phyloP scores from a whole-genome alignment of 2,888 invertebrate genomes.

The Nysson spinosus region DNA sequence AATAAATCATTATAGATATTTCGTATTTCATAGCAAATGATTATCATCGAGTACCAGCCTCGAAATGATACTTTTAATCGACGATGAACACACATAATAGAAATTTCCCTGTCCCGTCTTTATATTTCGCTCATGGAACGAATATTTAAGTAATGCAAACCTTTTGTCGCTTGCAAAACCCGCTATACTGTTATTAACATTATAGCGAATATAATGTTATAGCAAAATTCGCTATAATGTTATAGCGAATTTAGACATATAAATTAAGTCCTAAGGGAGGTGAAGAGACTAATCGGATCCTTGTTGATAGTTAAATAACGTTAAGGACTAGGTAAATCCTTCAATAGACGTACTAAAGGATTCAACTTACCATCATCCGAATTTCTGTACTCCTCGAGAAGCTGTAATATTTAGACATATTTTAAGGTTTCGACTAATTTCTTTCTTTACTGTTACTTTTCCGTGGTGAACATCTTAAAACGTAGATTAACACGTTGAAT shows the following conservation, averaged over 20 bases:
- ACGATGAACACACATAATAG: conserved; percentile 35
- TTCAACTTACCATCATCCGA: conserved; percentile 79
- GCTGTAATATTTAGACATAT: conserved; percentile 74
- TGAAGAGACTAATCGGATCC: conserved; percentile 18
- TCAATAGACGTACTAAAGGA: conserved; percentile 79
- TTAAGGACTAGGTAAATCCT: conserved; percentile 46
- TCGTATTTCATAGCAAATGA: neutral
- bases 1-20: no score
- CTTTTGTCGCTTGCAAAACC: no score
- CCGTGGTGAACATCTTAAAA: no score
- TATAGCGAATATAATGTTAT: no score
- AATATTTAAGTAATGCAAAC: conserved; percentile 19
- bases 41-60: conserved; percentile 30
- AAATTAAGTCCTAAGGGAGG: conserved; percentile 17
- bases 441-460: neutral
- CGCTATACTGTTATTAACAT: no score
- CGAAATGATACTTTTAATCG: conserved; percentile 9
- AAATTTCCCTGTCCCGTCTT: conserved; percentile 9
- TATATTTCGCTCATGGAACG: neutral
- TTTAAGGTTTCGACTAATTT: conserved; percentile 7
- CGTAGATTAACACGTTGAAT: no score
- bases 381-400: conserved; percentile 80
- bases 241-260: no score
- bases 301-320: conserved; percentile 9
- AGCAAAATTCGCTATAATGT: no score